Evolutionary conservation across 2,888 invertebrate species (phyloP), one percentile per base, ranked within the genome.

Genomic region (Brachylomia viminalis): DNA sequence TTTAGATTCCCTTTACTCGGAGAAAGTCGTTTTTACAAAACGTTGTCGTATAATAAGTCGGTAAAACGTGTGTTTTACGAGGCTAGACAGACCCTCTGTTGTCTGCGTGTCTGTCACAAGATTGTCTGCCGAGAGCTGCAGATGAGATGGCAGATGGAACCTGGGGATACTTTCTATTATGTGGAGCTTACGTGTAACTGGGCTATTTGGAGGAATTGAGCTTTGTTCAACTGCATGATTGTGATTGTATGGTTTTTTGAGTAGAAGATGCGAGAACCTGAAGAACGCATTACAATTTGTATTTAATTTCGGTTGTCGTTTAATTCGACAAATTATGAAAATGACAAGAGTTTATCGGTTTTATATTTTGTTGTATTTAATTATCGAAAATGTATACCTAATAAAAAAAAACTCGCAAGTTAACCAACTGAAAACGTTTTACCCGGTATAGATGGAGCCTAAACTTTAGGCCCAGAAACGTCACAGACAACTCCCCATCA

Each of bases 1-100:
- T 95, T 94, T 93, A 90, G 94, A 94, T 92, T 94, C 94, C 92
- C 91, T 90, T 90, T 90, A 87, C 91, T 88, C 87, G 79, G 86
- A 88, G 87, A 89, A 90, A 90, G 91, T 89, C 90, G 90, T 91
- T 91, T 89, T 89, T 90, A 89, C 91, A 91, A 91, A 92, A 91
- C 91, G 92, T 89, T 90, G 86, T 85, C 90, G 95, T 95, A 95
- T 95, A 94, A 95, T 94, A 94, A 91, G 90, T 87, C 92, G 91
- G 93, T 94, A 93, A 94, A 94, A 89, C 92, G 92, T 92, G 92
- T 92, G 92, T 92, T 95, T 95, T 95, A 95, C 89, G 91, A 79
- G 92, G 88, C 89, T 88, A 90, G 91, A 89, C 90, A 86, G 84
- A 79, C 61, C 78, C 83, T 78, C 86, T 86, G 87, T 86, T 86